Conservation (phyloP, 2,888 invertebrate genomes). For the Prenolepis imparis region DNA sequence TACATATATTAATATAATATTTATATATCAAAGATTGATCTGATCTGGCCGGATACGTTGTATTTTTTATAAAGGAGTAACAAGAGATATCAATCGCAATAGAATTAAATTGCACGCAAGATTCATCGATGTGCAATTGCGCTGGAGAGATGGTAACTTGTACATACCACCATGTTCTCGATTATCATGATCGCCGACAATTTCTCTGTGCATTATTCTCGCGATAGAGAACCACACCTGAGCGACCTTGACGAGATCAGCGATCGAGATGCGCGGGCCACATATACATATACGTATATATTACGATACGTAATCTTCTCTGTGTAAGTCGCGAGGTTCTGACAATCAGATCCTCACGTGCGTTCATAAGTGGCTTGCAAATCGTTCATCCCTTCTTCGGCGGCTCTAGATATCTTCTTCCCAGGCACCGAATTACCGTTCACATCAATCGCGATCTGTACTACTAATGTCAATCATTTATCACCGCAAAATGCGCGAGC, state of each 20-base stretch:
- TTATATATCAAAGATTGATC: background rate
- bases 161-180: constrained; percentile 29
- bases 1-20: no score
- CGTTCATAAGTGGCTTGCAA: constrained; percentile 60
- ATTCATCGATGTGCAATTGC: constrained; percentile 17
- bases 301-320: constrained; percentile 52
- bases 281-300: constrained; percentile 36
- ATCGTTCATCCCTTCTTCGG: constrained; percentile 51
- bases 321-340: constrained; percentile 47
- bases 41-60: background rate
- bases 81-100: constrained; percentile 21
- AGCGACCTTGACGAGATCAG: constrained; percentile 58
- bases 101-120: constrained; percentile 45
- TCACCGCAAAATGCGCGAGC: background rate
- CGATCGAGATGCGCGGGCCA: constrained; percentile 54
- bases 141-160: constrained; percentile 35
- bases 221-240: constrained; percentile 43
- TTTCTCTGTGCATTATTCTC: constrained; percentile 40
- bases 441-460: background rate
- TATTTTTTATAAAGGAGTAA: constrained; percentile 13
- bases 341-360: constrained; percentile 57
- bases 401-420: constrained; percentile 48
- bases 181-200: constrained; percentile 47
- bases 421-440: constrained; percentile 49
- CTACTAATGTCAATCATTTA: constrained; percentile 25